phyloP scores from a whole-genome alignment of 1,140 invertebrate species.

The Calliopsis andreniformis region DNA sequence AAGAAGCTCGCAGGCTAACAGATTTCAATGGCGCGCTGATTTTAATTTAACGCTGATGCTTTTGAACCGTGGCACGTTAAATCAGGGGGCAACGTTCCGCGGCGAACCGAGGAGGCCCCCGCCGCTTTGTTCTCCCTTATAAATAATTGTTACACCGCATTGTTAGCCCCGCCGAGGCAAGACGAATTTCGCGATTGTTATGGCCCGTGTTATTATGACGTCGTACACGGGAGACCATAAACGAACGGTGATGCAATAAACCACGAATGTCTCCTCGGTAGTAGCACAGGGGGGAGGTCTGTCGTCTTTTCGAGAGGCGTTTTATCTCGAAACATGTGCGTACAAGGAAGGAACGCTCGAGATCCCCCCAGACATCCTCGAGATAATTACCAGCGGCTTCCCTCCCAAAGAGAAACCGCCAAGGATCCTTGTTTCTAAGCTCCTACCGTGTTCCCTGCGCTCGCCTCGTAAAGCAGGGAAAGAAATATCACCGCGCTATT shows the following conservation, averaged over 20 bases:
- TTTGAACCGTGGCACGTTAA: slow-evolving; percentile 17
- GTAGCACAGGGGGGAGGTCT: background rate
- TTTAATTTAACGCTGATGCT: slow-evolving; percentile 43
- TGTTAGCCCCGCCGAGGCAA: slow-evolving; percentile 29
- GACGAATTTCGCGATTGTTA: slow-evolving; percentile 60
- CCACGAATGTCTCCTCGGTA: slow-evolving; percentile 26
- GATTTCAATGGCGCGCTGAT: slow-evolving; percentile 36
- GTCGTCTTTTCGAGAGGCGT: slow-evolving; percentile 26
- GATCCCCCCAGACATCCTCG: slow-evolving; percentile 27
- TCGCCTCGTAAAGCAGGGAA: slow-evolving; percentile 28
- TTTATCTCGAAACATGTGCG: slow-evolving; percentile 41
- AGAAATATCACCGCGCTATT: slow-evolving; percentile 57
- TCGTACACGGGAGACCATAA: slow-evolving; percentile 55
- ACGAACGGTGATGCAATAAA: slow-evolving; percentile 56
- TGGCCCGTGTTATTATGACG: slow-evolving; percentile 51
- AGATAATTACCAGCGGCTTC: slow-evolving; percentile 55
- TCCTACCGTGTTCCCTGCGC: slow-evolving; percentile 1
- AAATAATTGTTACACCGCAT: slow-evolving; percentile 56
- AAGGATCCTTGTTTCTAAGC: slow-evolving; percentile 34
- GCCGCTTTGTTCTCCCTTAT: slow-evolving; percentile 26
- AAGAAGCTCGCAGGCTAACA: background rate
- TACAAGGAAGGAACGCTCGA: slow-evolving; percentile 1
- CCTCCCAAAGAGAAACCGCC: slow-evolving; percentile 12
- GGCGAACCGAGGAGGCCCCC: background rate
- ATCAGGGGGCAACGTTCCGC: slow-evolving; percentile 11